Percentiles rank a stretch among this genome's conserved stretches.
These are phyloP conservation scores for Pocillopora damicornis DNA, from an alignment of 64 coral and sea anemone genomes.

Conservation along the genomic window DNA sequence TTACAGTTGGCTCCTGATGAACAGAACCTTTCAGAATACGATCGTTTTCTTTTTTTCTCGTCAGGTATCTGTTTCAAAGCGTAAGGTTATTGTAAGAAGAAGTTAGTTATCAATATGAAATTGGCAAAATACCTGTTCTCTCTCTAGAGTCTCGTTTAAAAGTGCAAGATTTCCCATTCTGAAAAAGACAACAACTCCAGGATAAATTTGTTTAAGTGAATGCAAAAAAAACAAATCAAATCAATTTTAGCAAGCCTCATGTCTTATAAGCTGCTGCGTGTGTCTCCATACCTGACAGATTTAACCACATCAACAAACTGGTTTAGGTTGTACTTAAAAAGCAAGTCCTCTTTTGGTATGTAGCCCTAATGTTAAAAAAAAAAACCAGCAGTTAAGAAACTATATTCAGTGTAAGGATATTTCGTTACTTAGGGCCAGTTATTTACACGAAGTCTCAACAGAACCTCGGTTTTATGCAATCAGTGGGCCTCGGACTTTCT, in stretches of 20 bases:
- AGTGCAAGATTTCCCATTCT: slow-evolving; percentile 91
- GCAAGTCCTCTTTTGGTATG: slow-evolving; percentile 67
- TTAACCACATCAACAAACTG: slow-evolving; percentile 89
- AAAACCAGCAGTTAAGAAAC: neutral
- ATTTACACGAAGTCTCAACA: no score
- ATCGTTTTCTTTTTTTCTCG: no score
- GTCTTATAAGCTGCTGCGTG: neutral
- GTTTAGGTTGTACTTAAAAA: slow-evolving; percentile 87
- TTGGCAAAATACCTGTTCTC: slow-evolving; percentile 62
- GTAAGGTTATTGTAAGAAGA: no score
- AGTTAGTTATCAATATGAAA: neutral
- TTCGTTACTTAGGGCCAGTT: no score
- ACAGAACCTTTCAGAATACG: no score
- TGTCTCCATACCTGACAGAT: slow-evolving; percentile 77
- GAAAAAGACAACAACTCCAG: neutral
- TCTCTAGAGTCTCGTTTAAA: slow-evolving; percentile 84
- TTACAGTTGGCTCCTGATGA: no score
- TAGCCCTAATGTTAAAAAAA: slow-evolving; percentile 52
- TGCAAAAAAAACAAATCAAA: neutral
- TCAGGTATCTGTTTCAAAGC: no score
- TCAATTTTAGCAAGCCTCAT: neutral
- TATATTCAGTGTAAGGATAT: no score
- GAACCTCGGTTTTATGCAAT: no score
- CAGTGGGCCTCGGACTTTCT: no score
- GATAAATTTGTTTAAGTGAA: neutral